A percentile compares a stretch with the other conserved stretches of the same genome.
Conservation (phyloP, 2,113 vertebrate species). For the Ophiodon elongatus region DNA sequence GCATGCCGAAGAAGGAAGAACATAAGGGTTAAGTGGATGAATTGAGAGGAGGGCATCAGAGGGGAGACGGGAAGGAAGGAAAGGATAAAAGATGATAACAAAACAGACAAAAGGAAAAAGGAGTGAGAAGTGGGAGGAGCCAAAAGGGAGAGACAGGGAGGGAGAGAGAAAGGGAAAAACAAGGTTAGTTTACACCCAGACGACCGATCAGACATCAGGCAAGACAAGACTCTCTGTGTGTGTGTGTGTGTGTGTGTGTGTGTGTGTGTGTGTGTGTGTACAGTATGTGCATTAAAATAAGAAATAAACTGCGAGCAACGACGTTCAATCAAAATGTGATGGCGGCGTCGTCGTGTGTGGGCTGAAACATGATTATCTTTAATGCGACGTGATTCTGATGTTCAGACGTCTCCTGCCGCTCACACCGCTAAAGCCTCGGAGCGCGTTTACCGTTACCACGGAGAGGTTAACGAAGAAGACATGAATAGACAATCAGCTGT, state of each 20-base stretch:
- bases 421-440: too few relatives aligned
- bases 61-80: conserved; percentile 5
- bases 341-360: not conserved
- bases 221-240: conserved; percentile 30
- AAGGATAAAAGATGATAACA: not conserved
- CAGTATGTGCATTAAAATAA: too few relatives aligned
- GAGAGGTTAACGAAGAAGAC: too few relatives aligned
- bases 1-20: not conserved
- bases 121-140: not conserved
- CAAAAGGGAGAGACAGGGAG: conserved; percentile 17
- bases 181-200: conserved; percentile 79
- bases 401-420: too few relatives aligned
- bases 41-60: not conserved
- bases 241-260: conserved; percentile 24
- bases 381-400: too few relatives aligned
- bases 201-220: conserved; percentile 50
- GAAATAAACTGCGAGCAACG: not conserved
- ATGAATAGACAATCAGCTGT: too few relatives aligned
- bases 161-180: conserved; percentile 67
- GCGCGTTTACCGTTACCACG: too few relatives aligned
- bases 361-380: not conserved
- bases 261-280: conserved; percentile 24
- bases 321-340: not conserved
- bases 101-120: not conserved
- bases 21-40: conserved; percentile 4